phyloP scores from a whole-genome alignment of 2,888 invertebrate species.

The Timandra comae region DNA sequence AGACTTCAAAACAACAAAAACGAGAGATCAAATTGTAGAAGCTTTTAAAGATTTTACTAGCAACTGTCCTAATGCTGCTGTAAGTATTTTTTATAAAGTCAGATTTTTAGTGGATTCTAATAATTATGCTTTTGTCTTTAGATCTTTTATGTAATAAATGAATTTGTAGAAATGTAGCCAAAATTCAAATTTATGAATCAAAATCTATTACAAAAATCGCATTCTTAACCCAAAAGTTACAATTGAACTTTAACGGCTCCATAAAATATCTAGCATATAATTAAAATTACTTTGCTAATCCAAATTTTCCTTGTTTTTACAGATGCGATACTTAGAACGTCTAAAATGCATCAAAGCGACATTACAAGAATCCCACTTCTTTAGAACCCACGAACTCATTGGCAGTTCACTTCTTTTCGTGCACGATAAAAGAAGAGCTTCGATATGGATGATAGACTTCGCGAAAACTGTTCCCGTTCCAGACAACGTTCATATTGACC shows the following conservation, averaged over 20 bases:
- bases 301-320: constrained; percentile 27
- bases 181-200: no score
- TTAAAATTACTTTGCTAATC: constrained; percentile 1
- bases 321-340: constrained; percentile 90
- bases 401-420: constrained; percentile 96
- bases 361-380: constrained; percentile 91
- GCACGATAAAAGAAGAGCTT: constrained; percentile 91
- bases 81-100: constrained; percentile 59
- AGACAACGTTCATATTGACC: constrained; percentile 83
- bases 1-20: constrained; percentile 96
- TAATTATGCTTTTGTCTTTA: no score
- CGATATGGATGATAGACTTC: constrained; percentile 98
- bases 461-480: constrained; percentile 94
- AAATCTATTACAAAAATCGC: no score
- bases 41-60: constrained; percentile 89
- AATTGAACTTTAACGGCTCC: no score
- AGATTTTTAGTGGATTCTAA: no score
- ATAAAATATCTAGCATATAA: no score
- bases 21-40: constrained; percentile 86
- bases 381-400: constrained; percentile 94
- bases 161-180: no score
- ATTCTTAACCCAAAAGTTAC: no score
- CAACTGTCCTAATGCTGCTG: constrained; percentile 86
- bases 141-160: no score
- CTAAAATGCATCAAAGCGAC: constrained; percentile 89